Conservation (phyloP, 1,140 invertebrate species). For the Zelostemma sp. region DNA sequence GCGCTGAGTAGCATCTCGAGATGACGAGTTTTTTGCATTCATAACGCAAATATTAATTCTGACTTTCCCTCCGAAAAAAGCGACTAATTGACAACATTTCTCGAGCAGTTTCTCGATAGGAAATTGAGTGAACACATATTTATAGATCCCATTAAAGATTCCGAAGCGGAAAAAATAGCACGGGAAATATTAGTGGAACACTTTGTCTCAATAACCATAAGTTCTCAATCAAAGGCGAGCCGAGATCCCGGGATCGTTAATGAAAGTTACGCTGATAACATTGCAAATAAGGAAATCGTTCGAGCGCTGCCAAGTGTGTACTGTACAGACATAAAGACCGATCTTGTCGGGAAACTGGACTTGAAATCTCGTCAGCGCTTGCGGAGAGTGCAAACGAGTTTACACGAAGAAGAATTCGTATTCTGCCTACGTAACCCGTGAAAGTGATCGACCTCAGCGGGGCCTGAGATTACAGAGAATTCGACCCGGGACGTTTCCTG, state of each 20-base stretch:
- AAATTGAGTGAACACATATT: background rate
- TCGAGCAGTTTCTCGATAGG: background rate
- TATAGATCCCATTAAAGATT: background rate
- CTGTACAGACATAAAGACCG: slow-evolving; percentile 17
- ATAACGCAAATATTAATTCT: no score
- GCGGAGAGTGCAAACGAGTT: slow-evolving; percentile 36
- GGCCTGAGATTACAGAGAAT: slow-evolving; percentile 36
- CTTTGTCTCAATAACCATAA: background rate
- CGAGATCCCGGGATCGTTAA: slow-evolving; percentile 2
- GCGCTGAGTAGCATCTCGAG: no score
- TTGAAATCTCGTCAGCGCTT: slow-evolving; percentile 25
- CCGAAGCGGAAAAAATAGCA: background rate
- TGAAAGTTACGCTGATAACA: slow-evolving; percentile 19
- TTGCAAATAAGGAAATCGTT: slow-evolving; percentile 20
- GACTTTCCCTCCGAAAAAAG: no score
- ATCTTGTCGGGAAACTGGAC: slow-evolving; percentile 21
- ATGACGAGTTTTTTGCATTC: no score
- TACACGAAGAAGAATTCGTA: slow-evolving; percentile 36
- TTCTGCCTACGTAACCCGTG: slow-evolving; percentile 43
- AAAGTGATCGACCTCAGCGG: slow-evolving; percentile 47
- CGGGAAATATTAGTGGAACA: background rate
- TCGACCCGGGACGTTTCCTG: slow-evolving; percentile 35
- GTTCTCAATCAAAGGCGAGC: slow-evolving; percentile 3
- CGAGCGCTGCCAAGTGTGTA: background rate
- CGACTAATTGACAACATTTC: no score